These are phyloP conservation scores for Scelioninae gen. 1 DNA, from an alignment of 2,888 invertebrate genomes.

Conservation along the genomic window DNA sequence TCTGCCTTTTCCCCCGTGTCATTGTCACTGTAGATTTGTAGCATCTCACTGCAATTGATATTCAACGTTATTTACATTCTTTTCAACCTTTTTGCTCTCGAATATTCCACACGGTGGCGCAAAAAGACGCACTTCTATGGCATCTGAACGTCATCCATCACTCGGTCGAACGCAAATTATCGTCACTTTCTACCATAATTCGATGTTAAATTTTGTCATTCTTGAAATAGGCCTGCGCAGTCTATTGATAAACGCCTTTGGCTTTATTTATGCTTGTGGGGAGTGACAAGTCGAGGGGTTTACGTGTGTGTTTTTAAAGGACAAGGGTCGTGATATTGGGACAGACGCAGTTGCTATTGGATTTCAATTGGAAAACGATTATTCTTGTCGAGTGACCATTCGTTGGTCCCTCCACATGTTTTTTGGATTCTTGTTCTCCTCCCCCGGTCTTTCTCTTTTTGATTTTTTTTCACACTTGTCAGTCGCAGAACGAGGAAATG, in stretches of 20 bases:
- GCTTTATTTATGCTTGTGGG: constrained; percentile 51
- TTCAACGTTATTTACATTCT: constrained; percentile 80
- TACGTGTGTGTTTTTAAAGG: constrained; percentile 46
- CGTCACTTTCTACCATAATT: constrained; percentile 9
- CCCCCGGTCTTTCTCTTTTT: no score
- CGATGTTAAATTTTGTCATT: constrained; percentile 4
- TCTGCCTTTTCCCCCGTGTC: constrained; percentile 67
- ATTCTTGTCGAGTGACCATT: constrained; percentile 82
- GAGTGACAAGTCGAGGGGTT: constrained; percentile 33
- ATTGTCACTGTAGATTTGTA: constrained; percentile 69
- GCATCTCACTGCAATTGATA: constrained; percentile 66
- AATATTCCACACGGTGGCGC: constrained; percentile 28
- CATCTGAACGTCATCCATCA: constrained; percentile 9
- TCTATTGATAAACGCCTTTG: constrained; percentile 43
- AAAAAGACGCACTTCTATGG: background rate
- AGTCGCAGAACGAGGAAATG: constrained; percentile 56
- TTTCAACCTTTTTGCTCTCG: constrained; percentile 65
- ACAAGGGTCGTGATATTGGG: constrained; percentile 61
- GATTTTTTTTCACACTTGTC: constrained; percentile 51
- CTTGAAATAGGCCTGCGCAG: background rate
- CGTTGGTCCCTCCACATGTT: constrained; percentile 38
- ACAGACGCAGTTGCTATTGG: constrained; percentile 75
- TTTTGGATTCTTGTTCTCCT: constrained; percentile 6
- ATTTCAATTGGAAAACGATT: constrained; percentile 84
- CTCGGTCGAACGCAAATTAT: constrained; percentile 5